Evolutionary conservation across 1,140 invertebrate species (phyloP), one percentile per base, ranked within the genome.

Genomic region (Bombus impatiens): DNA sequence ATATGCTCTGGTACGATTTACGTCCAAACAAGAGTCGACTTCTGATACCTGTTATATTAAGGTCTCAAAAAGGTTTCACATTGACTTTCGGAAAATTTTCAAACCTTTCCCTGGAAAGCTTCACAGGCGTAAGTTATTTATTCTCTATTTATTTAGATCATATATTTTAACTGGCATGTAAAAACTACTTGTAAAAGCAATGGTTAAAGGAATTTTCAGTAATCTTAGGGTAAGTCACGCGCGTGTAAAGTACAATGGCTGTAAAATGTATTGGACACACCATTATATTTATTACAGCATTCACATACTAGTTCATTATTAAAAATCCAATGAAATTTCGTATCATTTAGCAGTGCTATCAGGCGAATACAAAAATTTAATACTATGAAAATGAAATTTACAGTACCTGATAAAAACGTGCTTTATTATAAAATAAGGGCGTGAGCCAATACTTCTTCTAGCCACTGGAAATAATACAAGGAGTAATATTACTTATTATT

Each of bases 51-150:
- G n/a, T 90, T 10, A 84, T 91, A 70, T 67, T 84, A 57, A 91
- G 86, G 59, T 89, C 89, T 28, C 89, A 90, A 68, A 89, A 83
- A 28, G 87, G 86, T 57, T 68, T 89, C 8, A 75, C 77, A 2
- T 37, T 90, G 3, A 89, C 83, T 10, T 77, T 89, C 40, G 90
- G 85, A 37, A 90, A 82, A 70, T 87, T 91, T 76, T 78, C 44
- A 44, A 77, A 65, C 4, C 74, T 90, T 15, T 90, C 89, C n/a
- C 74, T 90, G n/a, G 70, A 86, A 59, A 85, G 70, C n/a, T 91
- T 91, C 6, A 67, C 81, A 5, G n/a, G n/a, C 1, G 90, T 90
- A 86, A 89, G 88, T 15, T 32, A 71, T 22, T 71, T 44, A 22
- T 28, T 3, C 32, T 35, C 44, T 37, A 12, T 35, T n/a, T 2